These are phyloP conservation scores for Eumeta japonica DNA, from an alignment of 1,140 invertebrate species.

Conservation along the genomic window DNA sequence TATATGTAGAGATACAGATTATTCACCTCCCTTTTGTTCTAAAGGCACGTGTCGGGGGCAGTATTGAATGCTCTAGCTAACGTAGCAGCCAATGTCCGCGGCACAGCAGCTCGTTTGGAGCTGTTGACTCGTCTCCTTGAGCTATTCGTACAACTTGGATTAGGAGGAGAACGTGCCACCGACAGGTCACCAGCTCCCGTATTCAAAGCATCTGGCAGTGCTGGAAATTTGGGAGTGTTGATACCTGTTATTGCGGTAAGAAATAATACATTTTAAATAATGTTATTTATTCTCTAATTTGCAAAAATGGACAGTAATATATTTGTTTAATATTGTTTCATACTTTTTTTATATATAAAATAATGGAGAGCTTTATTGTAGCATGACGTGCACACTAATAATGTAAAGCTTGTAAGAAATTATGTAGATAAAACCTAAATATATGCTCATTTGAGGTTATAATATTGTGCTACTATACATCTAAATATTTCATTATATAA, in stretches of 20 bases:
- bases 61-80: slow-evolving; percentile 94
- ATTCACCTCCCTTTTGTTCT: slow-evolving; percentile 16
- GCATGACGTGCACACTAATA: too few species aligned
- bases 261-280: not conserved
- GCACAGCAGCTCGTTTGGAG: slow-evolving; percentile 83
- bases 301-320: not conserved
- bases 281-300: slow-evolving; percentile 2
- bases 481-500: too few species aligned
- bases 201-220: slow-evolving; percentile 84
- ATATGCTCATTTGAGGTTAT: too few species aligned
- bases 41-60: slow-evolving; percentile 86
- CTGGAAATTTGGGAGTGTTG: slow-evolving; percentile 93
- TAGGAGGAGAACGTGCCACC: slow-evolving; percentile 92
- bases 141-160: slow-evolving; percentile 94
- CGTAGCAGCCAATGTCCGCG: slow-evolving; percentile 90
- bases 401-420: too few species aligned
- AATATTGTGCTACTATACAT: too few species aligned
- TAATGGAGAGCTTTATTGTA: too few species aligned
- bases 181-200: slow-evolving; percentile 75
- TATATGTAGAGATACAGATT: too few species aligned
- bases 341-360: too few species aligned
- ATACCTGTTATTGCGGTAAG: slow-evolving; percentile 93
- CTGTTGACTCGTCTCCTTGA: slow-evolving; percentile 86
- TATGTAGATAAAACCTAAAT: too few species aligned
- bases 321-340: slow-evolving; percentile 1